A percentile compares a stretch with the other conserved stretches of the same genome.
phyloP scores from a whole-genome alignment of 2,113 vertebrate genomes.

The Peromyscus maniculatus region DNA sequence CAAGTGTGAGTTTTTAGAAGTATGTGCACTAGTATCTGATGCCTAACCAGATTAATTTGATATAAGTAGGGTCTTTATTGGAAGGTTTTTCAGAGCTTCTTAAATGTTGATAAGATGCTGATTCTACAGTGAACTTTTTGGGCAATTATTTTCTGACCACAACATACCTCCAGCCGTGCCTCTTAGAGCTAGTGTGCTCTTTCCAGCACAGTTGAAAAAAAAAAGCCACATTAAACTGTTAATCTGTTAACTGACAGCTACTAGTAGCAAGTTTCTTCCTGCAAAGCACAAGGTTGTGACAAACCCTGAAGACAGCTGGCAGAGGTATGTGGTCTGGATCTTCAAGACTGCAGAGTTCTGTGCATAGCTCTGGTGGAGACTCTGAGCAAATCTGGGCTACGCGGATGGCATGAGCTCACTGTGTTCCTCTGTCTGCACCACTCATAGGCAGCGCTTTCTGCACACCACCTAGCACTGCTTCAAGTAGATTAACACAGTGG shows the following conservation, averaged over 20 bases:
- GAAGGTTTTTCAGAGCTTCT: slow-evolving; percentile 12
- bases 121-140: not conserved
- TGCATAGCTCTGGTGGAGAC: not conserved
- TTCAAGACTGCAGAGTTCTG: not conserved
- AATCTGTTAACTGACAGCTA: not conserved
- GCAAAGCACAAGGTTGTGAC: not conserved
- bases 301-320: not conserved
- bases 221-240: not conserved
- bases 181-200: not conserved
- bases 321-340: not conserved
- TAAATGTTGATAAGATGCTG: not conserved
- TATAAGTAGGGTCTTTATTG: not conserved
- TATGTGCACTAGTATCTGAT: not conserved
- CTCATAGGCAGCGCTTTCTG: accelerated
- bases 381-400: not conserved
- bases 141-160: not conserved
- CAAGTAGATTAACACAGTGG: not conserved
- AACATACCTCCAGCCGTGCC: not conserved
- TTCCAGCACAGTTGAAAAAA: not conserved
- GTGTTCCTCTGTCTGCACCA: not conserved
- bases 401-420: not conserved
- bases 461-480: not conserved
- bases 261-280: not conserved
- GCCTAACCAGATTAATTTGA: not conserved
- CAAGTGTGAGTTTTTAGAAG: not conserved